Evolutionary conservation across 2,113 vertebrate species (phyloP), one percentile per base, ranked within the genome.

Genomic region (Trichomycterus rosablanca): DNA sequence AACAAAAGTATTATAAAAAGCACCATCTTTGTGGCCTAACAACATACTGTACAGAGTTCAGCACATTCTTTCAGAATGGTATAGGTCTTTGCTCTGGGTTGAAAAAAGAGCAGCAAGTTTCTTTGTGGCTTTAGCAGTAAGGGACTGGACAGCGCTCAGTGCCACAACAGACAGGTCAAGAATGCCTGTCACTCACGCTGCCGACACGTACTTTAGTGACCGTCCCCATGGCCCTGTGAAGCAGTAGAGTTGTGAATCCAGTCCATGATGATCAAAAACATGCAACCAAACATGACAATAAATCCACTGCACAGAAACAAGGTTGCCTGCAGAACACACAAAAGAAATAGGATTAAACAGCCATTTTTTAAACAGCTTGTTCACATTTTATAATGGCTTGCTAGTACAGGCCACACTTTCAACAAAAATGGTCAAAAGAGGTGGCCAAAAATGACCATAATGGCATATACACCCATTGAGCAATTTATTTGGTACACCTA

Each of bases 61-160:
- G 80, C 86, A 94, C 93, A 96, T 97, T 95, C 94, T 93, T 88
- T 93, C 83, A 82, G 93, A 98, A 98, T 95, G 92, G 90, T 91
- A 87, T 89, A 87, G 86, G 87, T 89, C 86, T 84, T 82, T 80
- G 89, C 90, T 90, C 79, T 57, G 66, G 5, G 54, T 50, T 80
- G 63, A 39, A 42, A 63, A 58, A 23, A 76, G 79, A 77, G 74
- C 75, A 73, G 63, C 42, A 3, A 5, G 42, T 54, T 37, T 7
- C 39, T 32, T 59, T 30, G 40, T 53, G 49, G 66, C 28, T 56
- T 42, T 44, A 23, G 28, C 19, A 20, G 53, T 37, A n/a, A 14
- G 50, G 57, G 28, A 42, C 48, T 35, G 37, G 20, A 28, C 53
- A 15, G 32, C 16, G 51, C n/a, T n/a, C n/a, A 45, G 8, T 28